Percentiles rank a stretch among this genome's conserved stretches.
Conservation (phyloP, 2,888 invertebrate genomes). For the Eupithecia subfuscata region DNA sequence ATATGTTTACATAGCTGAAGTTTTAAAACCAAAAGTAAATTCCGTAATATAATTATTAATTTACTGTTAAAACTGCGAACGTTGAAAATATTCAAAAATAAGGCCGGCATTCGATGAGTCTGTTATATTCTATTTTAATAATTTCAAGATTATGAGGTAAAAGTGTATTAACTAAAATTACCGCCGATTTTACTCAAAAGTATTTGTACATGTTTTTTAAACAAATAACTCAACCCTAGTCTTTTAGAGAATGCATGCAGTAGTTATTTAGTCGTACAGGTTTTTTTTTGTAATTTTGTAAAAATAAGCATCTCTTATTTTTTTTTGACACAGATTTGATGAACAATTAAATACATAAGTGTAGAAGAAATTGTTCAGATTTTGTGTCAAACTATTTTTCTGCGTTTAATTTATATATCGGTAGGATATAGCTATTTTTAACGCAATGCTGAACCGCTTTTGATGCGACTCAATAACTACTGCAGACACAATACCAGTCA, state of each 20-base stretch:
- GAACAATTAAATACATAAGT: background rate
- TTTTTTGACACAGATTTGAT: conserved; percentile 4
- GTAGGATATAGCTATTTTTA: conserved; percentile 70
- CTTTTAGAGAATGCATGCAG: conserved; percentile 45
- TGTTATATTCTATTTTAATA: background rate
- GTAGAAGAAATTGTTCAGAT: conserved; percentile 1
- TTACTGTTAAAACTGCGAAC: background rate
- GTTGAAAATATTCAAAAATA: background rate
- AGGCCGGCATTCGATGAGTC: background rate
- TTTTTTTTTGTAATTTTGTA: background rate
- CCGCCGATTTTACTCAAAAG: conserved; percentile 1
- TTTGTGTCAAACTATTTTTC: conserved; percentile 37
- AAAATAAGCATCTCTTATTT: conserved; percentile 18
- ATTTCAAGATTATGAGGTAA: background rate
- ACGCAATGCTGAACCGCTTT: conserved; percentile 50
- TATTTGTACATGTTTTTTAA: background rate
- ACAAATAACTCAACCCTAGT: conserved; percentile 37
- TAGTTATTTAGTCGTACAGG: conserved; percentile 38
- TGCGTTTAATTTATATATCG: conserved; percentile 78
- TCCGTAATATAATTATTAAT: background rate
- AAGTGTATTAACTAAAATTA: background rate
- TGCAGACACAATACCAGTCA: conserved; percentile 66
- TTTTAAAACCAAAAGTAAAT: background rate
- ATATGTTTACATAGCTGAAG: background rate
- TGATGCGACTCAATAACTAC: conserved; percentile 46